Conservation (phyloP, 92 coral and sea anemone species). For the Chrysogorgia sp. region DNA sequence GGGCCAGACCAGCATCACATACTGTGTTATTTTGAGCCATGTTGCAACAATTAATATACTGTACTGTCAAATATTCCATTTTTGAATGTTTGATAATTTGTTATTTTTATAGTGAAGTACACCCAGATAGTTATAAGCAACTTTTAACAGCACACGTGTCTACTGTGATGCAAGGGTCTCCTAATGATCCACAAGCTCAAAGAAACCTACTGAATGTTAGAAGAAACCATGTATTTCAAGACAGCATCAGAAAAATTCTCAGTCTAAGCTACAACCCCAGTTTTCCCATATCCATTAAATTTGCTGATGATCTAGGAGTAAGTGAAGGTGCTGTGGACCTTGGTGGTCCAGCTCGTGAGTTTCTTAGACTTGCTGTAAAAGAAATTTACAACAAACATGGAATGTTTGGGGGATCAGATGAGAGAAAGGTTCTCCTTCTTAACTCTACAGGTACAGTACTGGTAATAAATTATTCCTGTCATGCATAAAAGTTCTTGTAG, state of each 20-base stretch:
- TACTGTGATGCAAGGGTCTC: slow-evolving; percentile 10
- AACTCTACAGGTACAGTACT: slow-evolving; percentile 20
- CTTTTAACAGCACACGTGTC: slow-evolving; percentile 3
- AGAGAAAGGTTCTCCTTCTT: slow-evolving; percentile 21
- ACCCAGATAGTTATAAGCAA: background rate
- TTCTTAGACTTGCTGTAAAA: slow-evolving; percentile 26
- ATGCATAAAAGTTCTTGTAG: too few relatives aligned
- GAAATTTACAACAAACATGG: slow-evolving; percentile 13
- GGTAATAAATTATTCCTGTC: too few relatives aligned
- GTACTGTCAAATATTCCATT: background rate
- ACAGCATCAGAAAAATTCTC: slow-evolving; percentile 17
- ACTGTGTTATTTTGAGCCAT: too few relatives aligned
- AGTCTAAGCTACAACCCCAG: background rate
- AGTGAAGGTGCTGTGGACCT: slow-evolving; percentile 46
- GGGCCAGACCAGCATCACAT: too few relatives aligned
- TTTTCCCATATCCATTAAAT: slow-evolving; percentile 36
- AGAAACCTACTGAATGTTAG: slow-evolving; percentile 14
- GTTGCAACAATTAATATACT: too few relatives aligned
- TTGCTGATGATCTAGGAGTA: slow-evolving; percentile 45
- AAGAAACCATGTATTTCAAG: background rate
- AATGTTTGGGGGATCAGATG: slow-evolving; percentile 26
- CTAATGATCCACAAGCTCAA: background rate
- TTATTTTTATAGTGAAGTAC: background rate
- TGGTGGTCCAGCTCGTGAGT: slow-evolving; percentile 35
- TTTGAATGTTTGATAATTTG: background rate